Percentiles rank a stretch among this genome's conserved stretches.
Conservation (phyloP, 2,797 vertebrate species). For the Hippocampus kuda region DNA sequence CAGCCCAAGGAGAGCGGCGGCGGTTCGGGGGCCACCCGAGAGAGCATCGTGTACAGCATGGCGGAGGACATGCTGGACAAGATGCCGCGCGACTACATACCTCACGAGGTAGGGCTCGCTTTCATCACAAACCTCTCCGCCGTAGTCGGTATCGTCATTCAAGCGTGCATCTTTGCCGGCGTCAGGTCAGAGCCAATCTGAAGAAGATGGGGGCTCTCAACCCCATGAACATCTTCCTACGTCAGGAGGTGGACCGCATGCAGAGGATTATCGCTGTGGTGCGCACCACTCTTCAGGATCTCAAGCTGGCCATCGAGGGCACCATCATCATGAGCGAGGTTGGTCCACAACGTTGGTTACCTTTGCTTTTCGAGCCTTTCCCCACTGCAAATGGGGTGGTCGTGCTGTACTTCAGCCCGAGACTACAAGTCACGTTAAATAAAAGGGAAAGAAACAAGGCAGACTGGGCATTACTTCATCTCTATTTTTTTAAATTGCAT, state of each 20-base stretch:
- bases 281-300: constrained; percentile 65
- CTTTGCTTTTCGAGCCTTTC: too few species aligned
- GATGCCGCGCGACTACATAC: constrained; percentile 70
- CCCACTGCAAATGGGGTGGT: too few species aligned
- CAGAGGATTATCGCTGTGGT: constrained; percentile 71
- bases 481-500: too few species aligned
- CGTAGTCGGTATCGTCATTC: too few species aligned
- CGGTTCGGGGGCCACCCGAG: constrained; percentile 69
- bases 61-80: constrained; percentile 78
- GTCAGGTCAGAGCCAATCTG: constrained; percentile 65
- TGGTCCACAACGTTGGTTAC: neutral
- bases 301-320: constrained; percentile 77
- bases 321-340: constrained; percentile 76
- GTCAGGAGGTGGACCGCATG: constrained; percentile 80
- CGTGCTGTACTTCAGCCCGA: too few species aligned
- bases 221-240: constrained; percentile 80
- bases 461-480: too few species aligned
- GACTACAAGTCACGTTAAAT: too few species aligned
- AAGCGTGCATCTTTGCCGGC: neutral
- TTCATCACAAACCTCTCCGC: too few species aligned
- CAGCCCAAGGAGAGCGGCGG: constrained; percentile 76
- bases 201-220: constrained; percentile 74
- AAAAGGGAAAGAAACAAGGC: too few species aligned
- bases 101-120: constrained; percentile 66
- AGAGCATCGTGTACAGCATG: constrained; percentile 68